A percentile compares a stretch with the other conserved stretches of the same genome.
phyloP scores from a whole-genome alignment of 2,113 vertebrate genomes.

The Alectura lathami region DNA sequence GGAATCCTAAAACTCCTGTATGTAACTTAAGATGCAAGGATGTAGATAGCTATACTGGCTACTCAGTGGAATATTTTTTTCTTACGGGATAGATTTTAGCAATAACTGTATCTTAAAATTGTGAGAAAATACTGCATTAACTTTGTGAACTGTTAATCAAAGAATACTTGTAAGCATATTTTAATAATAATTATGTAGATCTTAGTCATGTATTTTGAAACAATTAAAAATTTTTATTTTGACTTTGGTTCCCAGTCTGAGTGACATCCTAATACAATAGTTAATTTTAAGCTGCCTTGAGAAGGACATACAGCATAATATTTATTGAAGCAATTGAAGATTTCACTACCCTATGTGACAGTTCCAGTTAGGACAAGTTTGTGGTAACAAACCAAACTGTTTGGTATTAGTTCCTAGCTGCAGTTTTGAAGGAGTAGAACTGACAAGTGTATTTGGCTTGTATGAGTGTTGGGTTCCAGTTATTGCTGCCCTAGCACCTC shows the following conservation, averaged over 20 bases:
- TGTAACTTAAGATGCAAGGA: conserved; percentile 51
- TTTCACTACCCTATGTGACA: fast-evolving
- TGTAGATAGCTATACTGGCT: conserved; percentile 50
- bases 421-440: neutral
- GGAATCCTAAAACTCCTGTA: conserved; percentile 63
- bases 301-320: neutral
- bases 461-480: neutral
- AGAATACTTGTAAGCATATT: conserved; percentile 71
- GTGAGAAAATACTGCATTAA: conserved; percentile 69
- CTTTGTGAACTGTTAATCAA: conserved; percentile 73
- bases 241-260: neutral
- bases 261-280: neutral
- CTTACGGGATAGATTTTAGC: conserved; percentile 50
- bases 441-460: neutral
- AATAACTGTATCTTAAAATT: conserved; percentile 71
- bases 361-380: neutral
- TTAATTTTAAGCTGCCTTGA: neutral
- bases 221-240: conserved; percentile 63
- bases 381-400: neutral
- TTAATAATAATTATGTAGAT: conserved; percentile 73
- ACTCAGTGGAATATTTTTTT: conserved; percentile 52
- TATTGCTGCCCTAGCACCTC: neutral
- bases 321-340: neutral
- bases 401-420: neutral
- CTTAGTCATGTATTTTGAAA: conserved; percentile 65